Evolutionary conservation across 2,797 vertebrate genomes (phyloP), one percentile per base, ranked within the genome.

Genomic region (Sarcoramphus papa): DNA sequence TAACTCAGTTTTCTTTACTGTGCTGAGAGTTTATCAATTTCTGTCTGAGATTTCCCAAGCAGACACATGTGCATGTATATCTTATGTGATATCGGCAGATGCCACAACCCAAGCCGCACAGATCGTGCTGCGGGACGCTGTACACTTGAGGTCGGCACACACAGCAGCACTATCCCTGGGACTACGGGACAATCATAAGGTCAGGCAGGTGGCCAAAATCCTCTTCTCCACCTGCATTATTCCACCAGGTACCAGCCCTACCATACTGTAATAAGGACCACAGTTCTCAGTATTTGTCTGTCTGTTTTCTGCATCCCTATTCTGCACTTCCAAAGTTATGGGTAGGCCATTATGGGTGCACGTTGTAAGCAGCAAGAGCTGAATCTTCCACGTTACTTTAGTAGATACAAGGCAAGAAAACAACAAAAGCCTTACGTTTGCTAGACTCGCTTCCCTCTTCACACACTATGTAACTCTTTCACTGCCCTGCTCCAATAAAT

Each of bases 121-220:
- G 43, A 14, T 31, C 4, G 1, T 40, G 25, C 53, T 10, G 1
- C 3, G 53, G 31, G 67, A 50, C 0, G 1, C 70, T 35, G 35
- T 9, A 7, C 20, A 0, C n/a, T 14, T 0, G 0, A 63, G 76
- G 56, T 60, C 3, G 0, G 31, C 19, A 37, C 23, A 10, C 10
- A 8, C 40, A 20, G 23, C 35, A 76, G 56, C n/a, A 9, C 40
- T 33, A 4, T 22, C 63, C 37, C 45, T 35, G 31, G 65, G 28
- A 10, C 1, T 31, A 12, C 1, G 2, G 47, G 40, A 16, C 17
- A 21, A 16, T 13, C 24, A 24, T 51, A 31, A 18, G 43, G n/a
- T 30, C 64, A 81, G 33, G 53, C 53, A 60, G 23, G 6, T 24
- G 33, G 10, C 63, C 59, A 68, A 73, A 79, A 48, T n/a, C 28